Base-by-base conservation (phyloP, 1,140 invertebrate genomes). In the Panagrolaimus sp. region DNA sequence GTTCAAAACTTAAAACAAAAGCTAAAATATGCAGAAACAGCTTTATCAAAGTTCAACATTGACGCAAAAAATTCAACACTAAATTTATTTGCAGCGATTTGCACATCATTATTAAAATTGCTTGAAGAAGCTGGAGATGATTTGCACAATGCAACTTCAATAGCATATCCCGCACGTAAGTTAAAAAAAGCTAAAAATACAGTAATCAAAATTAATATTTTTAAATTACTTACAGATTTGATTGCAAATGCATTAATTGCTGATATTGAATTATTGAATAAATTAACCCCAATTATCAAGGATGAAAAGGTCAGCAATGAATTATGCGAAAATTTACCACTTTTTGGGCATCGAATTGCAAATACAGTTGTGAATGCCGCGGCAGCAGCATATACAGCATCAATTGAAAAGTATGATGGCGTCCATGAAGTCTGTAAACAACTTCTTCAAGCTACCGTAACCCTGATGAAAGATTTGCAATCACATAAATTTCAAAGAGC, bases 1-100 rank as follows among this genome's bases (percentile, higher is more conserved):
- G 87, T 88, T 63, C 79, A 58, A 58, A 26, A 21, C 17, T 28
- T 88, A 6, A 88, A 89, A 78, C 84, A 85, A 6, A 87, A 86
- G 74, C 80, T 89, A 69, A 83, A 77, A 32, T 84, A 86, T 64
- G 72, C 87, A 15, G 70, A 80, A 68, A n/a, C 67, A 12, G 44
- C 38, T 58, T 28, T 26, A 5, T 26, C 52, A 4, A 58, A 58
- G 17, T 10, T 28, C 4, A 28, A 26, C 14, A 28, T 12, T 12
- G 52, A 58, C 14, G 12, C 28, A n/a, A 21, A n/a, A 21, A 12
- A 26, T 21, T 58, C 52, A 12, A 28, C 48, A 21, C n/a, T 24
- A 10, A 21, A 58, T 3, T 58, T n/a, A 21, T 58, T 52, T 7
- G 14, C n/a, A 8, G 17, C 48, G 7, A 21, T 84, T 82, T 65